A percentile compares a stretch with the other conserved stretches of the same genome.
Conservation (phyloP, 1,140 invertebrate species). For the Habropoda laboriosa region DNA sequence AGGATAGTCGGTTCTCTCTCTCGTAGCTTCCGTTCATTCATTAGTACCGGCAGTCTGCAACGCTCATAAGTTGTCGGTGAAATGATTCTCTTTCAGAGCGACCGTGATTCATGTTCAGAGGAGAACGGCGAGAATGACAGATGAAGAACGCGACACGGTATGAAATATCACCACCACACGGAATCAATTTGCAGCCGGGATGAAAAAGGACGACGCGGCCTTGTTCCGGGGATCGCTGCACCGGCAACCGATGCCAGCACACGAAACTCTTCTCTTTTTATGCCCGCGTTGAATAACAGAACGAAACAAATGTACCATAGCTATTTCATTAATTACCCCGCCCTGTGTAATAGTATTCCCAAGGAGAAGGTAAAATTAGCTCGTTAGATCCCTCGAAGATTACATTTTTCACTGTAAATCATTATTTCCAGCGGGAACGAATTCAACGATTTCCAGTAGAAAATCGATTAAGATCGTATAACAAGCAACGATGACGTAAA, state of each 20-base stretch:
- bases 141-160: constrained; percentile 49
- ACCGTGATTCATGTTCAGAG: constrained; percentile 35
- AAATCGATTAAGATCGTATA: too few relatives aligned
- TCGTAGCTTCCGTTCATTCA: constrained; percentile 59
- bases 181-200: constrained; percentile 39
- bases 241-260: constrained; percentile 6
- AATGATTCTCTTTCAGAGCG: constrained; percentile 43
- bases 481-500: too few relatives aligned
- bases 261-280: neutral
- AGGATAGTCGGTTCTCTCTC: constrained; percentile 47
- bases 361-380: too few relatives aligned
- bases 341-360: neutral
- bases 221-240: constrained; percentile 39
- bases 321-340: neutral
- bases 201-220: constrained; percentile 8
- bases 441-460: too few relatives aligned
- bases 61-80: constrained; percentile 46
- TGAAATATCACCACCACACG: constrained; percentile 41
- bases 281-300: constrained; percentile 2
- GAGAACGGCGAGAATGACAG: constrained; percentile 45
- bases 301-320: neutral
- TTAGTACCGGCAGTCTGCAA: constrained; percentile 35
- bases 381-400: too few relatives aligned
- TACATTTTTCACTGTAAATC: too few relatives aligned
- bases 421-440: too few relatives aligned